Conservation (phyloP, 2,797 vertebrate species). For the Halcyon smyrnensis region DNA sequence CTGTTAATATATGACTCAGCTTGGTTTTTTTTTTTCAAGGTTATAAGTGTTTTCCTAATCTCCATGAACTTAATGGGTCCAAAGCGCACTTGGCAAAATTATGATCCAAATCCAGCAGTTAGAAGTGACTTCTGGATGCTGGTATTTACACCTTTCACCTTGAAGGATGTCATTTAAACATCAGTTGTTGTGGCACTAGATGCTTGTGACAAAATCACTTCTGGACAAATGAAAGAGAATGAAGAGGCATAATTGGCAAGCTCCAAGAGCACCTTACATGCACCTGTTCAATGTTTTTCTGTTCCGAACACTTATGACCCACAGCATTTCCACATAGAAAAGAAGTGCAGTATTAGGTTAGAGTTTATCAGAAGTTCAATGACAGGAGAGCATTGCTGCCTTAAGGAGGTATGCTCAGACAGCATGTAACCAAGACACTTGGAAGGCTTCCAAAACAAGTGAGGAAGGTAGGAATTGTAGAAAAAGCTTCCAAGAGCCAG, state of each 20-base stretch:
- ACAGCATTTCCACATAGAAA: background rate
- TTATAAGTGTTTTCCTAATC: background rate
- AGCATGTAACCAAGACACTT: background rate
- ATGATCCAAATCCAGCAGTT: background rate
- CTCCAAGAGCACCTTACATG: background rate
- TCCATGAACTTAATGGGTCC: background rate
- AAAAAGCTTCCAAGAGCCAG: background rate
- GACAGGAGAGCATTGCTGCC: background rate
- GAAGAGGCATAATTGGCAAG: rapidly evolving
- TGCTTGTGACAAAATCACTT: background rate
- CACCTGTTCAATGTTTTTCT: rapidly evolving
- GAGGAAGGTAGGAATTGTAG: background rate
- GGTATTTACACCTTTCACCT: background rate
- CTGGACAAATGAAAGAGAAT: background rate
- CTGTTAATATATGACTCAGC: background rate
- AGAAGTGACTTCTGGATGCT: background rate
- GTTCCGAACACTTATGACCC: background rate
- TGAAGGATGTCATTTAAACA: background rate
- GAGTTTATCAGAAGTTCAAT: background rate
- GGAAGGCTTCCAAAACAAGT: background rate
- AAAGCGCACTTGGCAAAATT: background rate
- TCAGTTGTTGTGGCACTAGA: background rate
- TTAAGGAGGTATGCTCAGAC: background rate
- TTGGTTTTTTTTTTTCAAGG: background rate
- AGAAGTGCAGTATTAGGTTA: background rate